These are phyloP conservation scores for Trichopoda pennipes DNA, from an alignment of 2,888 invertebrate species.

Conservation along the genomic window DNA sequence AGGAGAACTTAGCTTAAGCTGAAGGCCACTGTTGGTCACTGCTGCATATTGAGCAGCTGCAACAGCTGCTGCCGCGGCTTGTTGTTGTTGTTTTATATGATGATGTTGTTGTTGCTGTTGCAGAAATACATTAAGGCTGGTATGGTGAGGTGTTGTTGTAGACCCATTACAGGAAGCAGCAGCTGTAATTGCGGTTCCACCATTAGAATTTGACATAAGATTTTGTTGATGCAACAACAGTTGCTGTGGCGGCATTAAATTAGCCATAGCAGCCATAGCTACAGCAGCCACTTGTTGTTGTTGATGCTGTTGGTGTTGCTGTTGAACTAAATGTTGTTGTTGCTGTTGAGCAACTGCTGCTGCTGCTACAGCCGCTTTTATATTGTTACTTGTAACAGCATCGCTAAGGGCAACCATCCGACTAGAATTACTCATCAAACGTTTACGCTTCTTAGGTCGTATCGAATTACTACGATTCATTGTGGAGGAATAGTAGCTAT, in stretches of 20 bases:
- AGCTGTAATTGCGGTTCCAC: constrained; percentile 74
- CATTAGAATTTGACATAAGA: constrained; percentile 76
- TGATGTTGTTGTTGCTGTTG: constrained; percentile 77
- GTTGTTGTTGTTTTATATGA: constrained; percentile 73
- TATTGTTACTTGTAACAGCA: constrained; percentile 74
- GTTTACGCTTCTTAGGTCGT: constrained; percentile 81
- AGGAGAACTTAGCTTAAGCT: constrained; percentile 75
- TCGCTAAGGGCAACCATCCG: constrained; percentile 73
- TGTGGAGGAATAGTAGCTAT: constrained; percentile 81
- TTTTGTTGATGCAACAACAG: constrained; percentile 78
- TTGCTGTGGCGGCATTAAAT: constrained; percentile 78
- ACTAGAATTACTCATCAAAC: constrained; percentile 78
- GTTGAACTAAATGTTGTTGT: constrained; percentile 73
- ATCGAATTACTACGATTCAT: constrained; percentile 78
- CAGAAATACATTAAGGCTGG: constrained; percentile 73
- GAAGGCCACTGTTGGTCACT: constrained; percentile 74
- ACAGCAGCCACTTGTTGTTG: constrained; percentile 77
- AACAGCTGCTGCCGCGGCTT: constrained; percentile 63
- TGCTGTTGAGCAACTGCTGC: constrained; percentile 75
- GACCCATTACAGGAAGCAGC: constrained; percentile 71
- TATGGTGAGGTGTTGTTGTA: constrained; percentile 72
- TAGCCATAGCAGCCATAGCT: constrained; percentile 80
- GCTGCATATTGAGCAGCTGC: constrained; percentile 66
- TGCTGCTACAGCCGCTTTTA: constrained; percentile 76
- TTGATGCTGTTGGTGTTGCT: constrained; percentile 74